Evolutionary conservation across 2,888 invertebrate genomes (phyloP).

Genomic region (Pammene aurita): DNA sequence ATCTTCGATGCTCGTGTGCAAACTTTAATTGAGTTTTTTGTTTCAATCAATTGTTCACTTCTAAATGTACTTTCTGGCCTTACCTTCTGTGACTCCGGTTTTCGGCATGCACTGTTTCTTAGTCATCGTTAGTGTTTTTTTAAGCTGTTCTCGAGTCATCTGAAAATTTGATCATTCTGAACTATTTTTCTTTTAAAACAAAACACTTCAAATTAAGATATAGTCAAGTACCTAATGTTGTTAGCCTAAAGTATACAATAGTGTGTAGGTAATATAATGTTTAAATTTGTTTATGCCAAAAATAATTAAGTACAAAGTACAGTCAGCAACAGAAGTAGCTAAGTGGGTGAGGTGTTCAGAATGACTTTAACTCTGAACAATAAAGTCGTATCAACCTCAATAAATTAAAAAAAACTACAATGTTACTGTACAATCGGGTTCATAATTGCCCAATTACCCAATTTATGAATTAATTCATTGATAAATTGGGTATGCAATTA

Average conservation of each 20-base stretch:
- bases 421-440: no score
- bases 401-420: no score
- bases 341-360: no score
- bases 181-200: conserved; percentile 28
- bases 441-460: no score
- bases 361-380: no score
- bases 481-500: no score
- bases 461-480: no score
- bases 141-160: conserved; percentile 82
- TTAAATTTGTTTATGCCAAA: not conserved
- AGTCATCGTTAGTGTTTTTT: conserved; percentile 82
- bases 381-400: no score
- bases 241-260: not conserved
- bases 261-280: not conserved
- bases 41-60: no score
- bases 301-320: not conserved
- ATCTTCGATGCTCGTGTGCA: no score
- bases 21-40: no score
- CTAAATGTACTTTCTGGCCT: conserved; percentile 27
- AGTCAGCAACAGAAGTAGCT: no score
- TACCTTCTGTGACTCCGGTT: conserved; percentile 80
- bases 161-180: conserved; percentile 45
- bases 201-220: not conserved
- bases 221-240: not conserved
- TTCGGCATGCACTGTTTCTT: conserved; percentile 85